Evolutionary conservation across 2,888 invertebrate genomes (phyloP).

Genomic region (Drosophila paramelanica): DNA sequence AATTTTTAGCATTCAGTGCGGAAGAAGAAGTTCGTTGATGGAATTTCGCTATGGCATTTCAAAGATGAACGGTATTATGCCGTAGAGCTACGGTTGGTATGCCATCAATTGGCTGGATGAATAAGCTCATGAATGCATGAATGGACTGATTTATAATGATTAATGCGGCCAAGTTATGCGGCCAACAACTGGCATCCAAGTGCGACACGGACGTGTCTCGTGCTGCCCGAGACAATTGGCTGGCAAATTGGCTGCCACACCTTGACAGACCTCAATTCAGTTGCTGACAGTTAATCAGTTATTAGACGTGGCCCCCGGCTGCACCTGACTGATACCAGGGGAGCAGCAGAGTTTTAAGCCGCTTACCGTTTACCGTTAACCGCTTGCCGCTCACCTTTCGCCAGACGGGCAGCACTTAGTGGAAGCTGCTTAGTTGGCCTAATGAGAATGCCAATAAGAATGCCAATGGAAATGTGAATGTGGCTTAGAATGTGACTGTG

Average conservation of each 20-base stretch:
- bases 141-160: conserved; percentile 77
- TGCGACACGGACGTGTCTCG: background rate
- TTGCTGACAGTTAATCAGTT: conserved; percentile 51
- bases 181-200: conserved; percentile 28
- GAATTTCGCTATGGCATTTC: conserved; percentile 70
- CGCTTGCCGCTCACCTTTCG: background rate
- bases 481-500: conserved; percentile 4
- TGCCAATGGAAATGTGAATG: conserved; percentile 5
- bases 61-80: conserved; percentile 35
- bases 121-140: conserved; percentile 48
- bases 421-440: conserved; percentile 51
- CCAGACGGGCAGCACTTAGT: conserved; percentile 7
- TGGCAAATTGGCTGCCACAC: conserved; percentile 22
- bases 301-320: conserved; percentile 26
- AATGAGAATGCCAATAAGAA: conserved; percentile 42
- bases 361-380: conserved; percentile 32
- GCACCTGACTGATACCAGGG: conserved; percentile 22
- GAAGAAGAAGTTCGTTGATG: conserved; percentile 57
- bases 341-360: conserved; percentile 36
- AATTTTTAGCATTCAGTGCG: conserved; percentile 54
- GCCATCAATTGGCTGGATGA: conserved; percentile 34
- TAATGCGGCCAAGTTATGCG: conserved; percentile 69
- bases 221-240: background rate
- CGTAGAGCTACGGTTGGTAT: conserved; percentile 22
- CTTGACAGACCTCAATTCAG: conserved; percentile 10